Percentiles rank a stretch among this genome's conserved stretches.
Evolutionary conservation across 1,140 invertebrate species (phyloP).

Genomic region (Druon quercuslanigerum): DNA sequence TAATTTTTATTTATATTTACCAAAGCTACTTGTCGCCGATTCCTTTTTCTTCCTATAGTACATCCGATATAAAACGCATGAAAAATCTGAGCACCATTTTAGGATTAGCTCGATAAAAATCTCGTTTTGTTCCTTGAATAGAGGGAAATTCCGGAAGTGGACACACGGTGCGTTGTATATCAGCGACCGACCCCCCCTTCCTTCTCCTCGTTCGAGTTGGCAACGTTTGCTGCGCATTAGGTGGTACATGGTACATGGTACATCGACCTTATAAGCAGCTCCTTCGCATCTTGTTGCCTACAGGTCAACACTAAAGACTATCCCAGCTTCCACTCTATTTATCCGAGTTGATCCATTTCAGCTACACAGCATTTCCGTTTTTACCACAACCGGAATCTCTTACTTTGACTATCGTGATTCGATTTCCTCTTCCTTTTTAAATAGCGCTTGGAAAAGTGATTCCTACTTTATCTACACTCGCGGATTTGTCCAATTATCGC

Average conservation of each 20-base stretch:
- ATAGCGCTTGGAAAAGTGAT: too few relatives aligned
- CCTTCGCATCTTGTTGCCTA: conserved; percentile 27
- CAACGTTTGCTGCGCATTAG: conserved; percentile 17
- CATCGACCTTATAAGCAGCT: conserved; percentile 15
- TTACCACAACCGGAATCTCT: not conserved
- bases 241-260: conserved; percentile 15
- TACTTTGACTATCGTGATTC: too few relatives aligned
- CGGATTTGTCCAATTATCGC: too few relatives aligned
- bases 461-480: too few relatives aligned
- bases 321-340: conserved; percentile 4
- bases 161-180: conserved; percentile 24
- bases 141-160: conserved; percentile 24
- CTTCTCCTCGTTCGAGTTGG: conserved; percentile 23
- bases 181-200: conserved; percentile 19
- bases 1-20: too few relatives aligned
- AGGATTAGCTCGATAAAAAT: too few relatives aligned
- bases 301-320: conserved; percentile 10
- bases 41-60: too few relatives aligned
- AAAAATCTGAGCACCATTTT: too few relatives aligned
- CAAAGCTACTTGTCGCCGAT: too few relatives aligned
- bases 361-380: not conserved
- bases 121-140: not conserved
- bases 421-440: too few relatives aligned
- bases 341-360: not conserved
- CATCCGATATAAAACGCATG: too few relatives aligned